A percentile compares a stretch with the other conserved stretches of the same genome.
Conservation (phyloP, 2,113 vertebrate species). For the Daboia siamensis region DNA sequence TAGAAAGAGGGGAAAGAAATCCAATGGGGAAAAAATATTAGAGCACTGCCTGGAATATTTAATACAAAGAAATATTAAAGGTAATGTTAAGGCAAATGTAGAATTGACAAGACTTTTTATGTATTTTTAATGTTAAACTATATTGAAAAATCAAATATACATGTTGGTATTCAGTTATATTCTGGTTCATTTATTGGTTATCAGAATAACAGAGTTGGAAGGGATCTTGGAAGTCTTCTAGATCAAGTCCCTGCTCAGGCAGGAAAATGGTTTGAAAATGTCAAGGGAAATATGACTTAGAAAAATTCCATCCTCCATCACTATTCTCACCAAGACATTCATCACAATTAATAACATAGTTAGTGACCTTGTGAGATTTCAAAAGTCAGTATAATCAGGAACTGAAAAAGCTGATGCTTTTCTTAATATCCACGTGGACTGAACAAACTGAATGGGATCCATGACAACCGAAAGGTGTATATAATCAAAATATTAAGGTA, state of each 20-base stretch:
- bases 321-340: not conserved
- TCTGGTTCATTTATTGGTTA: not conserved
- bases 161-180: not conserved
- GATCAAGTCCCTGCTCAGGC: too few relatives aligned
- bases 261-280: not conserved
- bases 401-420: not conserved
- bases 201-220: too few relatives aligned
- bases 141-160: not conserved
- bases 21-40: not conserved
- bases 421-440: not conserved
- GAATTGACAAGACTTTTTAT: not conserved
- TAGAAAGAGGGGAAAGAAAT: not conserved
- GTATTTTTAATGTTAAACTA: not conserved
- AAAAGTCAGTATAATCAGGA: not conserved
- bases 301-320: not conserved
- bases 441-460: not conserved
- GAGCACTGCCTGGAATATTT: not conserved
- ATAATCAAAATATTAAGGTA: not conserved
- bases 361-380: not conserved
- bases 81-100: not conserved
- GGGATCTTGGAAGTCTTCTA: too few relatives aligned
- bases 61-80: not conserved
- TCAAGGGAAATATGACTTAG: not conserved
- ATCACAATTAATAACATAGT: not conserved
- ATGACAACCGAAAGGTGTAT: not conserved